A percentile compares a stretch with the other conserved stretches of the same genome.
phyloP scores from a whole-genome alignment of 1,140 invertebrate genomes.

The Anagrus nilaparvatae region DNA sequence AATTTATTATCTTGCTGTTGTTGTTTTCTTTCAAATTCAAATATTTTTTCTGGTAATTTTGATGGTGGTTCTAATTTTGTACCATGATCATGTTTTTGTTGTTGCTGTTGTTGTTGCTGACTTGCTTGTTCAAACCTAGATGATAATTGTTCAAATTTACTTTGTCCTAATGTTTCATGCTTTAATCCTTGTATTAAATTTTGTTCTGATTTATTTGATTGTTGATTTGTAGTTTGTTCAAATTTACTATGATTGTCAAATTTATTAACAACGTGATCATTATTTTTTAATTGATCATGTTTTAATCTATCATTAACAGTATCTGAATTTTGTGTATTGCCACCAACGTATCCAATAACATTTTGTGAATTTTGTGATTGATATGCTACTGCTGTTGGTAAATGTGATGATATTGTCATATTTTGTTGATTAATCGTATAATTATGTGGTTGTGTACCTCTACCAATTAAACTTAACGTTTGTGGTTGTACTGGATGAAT shows the following conservation, averaged over 20 bases:
- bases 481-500: constrained; percentile 71
- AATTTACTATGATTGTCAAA: too few relatives aligned
- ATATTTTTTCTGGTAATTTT: constrained; percentile 27
- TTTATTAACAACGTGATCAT: too few relatives aligned
- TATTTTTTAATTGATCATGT: too few relatives aligned
- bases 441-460: too few relatives aligned
- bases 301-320: too few relatives aligned
- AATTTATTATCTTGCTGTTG: constrained; percentile 24
- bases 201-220: too few relatives aligned
- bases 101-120: constrained; percentile 6
- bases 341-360: too few relatives aligned
- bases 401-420: constrained; percentile 7
- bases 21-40: constrained; percentile 32
- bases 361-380: constrained; percentile 25
- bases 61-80: constrained; percentile 24
- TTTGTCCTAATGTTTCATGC: constrained; percentile 31
- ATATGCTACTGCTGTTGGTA: constrained; percentile 19
- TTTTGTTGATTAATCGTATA: too few relatives aligned
- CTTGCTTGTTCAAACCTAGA: constrained; percentile 16
- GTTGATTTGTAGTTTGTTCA: too few relatives aligned
- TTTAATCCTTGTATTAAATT: constrained; percentile 24
- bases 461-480: constrained; percentile 47
- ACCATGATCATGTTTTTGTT: constrained; percentile 22
- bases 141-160: too few relatives aligned
- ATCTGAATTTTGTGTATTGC: too few relatives aligned